Evolutionary conservation across 2,888 invertebrate species (phyloP).

Genomic region (Crematogaster levior): DNA sequence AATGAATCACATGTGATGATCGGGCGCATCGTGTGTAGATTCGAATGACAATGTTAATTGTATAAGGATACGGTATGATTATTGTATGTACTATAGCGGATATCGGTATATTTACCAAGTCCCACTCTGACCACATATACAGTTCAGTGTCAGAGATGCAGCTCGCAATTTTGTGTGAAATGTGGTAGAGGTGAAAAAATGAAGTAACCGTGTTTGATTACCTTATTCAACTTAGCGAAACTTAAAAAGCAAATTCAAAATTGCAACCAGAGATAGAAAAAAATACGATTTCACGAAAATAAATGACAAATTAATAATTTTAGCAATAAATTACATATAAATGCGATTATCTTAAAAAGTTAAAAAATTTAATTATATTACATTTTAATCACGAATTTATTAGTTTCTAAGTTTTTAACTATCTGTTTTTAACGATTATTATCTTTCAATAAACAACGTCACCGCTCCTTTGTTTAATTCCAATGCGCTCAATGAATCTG

Average conservation of each 20-base stretch:
- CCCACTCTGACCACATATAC: conserved; percentile 55
- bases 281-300: background rate
- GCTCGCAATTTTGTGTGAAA: conserved; percentile 4
- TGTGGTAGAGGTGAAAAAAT: background rate
- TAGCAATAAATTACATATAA: background rate
- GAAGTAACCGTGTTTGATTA: background rate
- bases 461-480: background rate
- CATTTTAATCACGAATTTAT: background rate
- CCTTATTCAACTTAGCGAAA: background rate
- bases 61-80: conserved; percentile 60
- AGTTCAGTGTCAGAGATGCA: conserved; percentile 33
- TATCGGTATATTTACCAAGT: conserved; percentile 58
- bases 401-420: background rate
- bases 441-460: background rate
- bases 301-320: background rate
- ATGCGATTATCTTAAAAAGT: background rate
- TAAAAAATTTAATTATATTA: background rate
- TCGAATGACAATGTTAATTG: conserved; percentile 64
- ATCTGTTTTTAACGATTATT: background rate
- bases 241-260: background rate
- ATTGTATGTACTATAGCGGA: conserved; percentile 21
- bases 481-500: background rate
- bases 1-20: background rate
- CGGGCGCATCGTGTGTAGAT: conserved; percentile 60
- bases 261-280: background rate